Percentiles rank a stretch among this genome's conserved stretches.
These are phyloP conservation scores for Dione vanillae DNA, from an alignment of 2,888 invertebrate species.

Conservation along the genomic window DNA sequence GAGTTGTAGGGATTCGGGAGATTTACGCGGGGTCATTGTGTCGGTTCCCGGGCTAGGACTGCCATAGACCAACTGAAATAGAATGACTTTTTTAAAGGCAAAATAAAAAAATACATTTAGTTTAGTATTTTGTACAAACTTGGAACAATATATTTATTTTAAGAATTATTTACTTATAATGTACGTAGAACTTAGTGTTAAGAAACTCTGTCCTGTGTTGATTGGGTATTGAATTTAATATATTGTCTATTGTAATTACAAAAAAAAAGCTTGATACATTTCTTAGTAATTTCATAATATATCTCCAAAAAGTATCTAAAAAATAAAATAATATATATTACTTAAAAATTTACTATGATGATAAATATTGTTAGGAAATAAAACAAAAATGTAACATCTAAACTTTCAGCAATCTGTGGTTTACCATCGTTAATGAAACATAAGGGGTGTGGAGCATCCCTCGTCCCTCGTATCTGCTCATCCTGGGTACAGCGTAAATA, in stretches of 20 bases:
- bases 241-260: no score
- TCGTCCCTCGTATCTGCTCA: constrained; percentile 65
- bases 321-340: background rate
- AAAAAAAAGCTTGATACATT: background rate
- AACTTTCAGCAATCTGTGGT: constrained; percentile 52
- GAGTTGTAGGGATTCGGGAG: constrained; percentile 60
- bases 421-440: constrained; percentile 81
- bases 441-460: constrained; percentile 76
- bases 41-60: constrained; percentile 66
- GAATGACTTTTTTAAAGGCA: background rate
- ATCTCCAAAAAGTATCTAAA: background rate
- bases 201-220: no score
- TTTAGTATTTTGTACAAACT: no score
- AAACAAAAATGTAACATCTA: constrained; percentile 19
- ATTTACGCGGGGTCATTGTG: constrained; percentile 83
- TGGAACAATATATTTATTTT: no score
- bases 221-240: no score
- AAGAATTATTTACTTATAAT: no score
- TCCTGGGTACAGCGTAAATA: constrained; percentile 64
- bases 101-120: background rate
- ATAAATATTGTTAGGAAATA: no score
- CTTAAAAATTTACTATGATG: no score
- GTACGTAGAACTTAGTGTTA: no score
- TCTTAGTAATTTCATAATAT: background rate
- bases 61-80: constrained; percentile 49